phyloP scores from a whole-genome alignment of 2,888 invertebrate species.

The Diaprepes abbreviatus region DNA sequence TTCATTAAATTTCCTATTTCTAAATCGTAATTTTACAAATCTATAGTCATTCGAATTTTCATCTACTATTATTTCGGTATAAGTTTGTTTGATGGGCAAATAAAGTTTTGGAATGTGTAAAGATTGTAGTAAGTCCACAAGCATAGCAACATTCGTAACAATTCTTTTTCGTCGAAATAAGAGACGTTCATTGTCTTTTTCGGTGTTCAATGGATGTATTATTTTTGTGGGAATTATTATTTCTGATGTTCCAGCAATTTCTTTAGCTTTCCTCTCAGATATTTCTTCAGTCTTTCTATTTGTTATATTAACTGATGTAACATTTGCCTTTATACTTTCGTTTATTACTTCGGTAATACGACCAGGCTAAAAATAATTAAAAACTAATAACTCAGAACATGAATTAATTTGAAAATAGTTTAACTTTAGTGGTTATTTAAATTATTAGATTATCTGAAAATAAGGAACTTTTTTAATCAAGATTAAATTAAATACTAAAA shows the following conservation, averaged over 20 bases:
- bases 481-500: too few species aligned
- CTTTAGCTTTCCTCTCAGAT: too few species aligned
- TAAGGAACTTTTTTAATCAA: too few species aligned
- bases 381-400: too few species aligned
- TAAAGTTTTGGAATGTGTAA: neutral
- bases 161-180: neutral
- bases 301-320: too few species aligned
- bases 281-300: too few species aligned
- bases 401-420: too few species aligned
- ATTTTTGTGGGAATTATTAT: neutral
- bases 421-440: too few species aligned
- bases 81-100: neutral
- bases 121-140: neutral
- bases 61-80: neutral
- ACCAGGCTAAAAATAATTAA: too few species aligned
- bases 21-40: neutral
- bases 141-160: neutral
- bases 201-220: neutral
- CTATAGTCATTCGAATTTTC: neutral
- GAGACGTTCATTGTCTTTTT: neutral
- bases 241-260: neutral
- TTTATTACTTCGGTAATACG: too few species aligned
- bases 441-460: too few species aligned
- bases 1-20: constrained; percentile 1
- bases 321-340: too few species aligned